These are phyloP conservation scores for Noctuana brunneofusca DNA, from an alignment of 2,888 invertebrate species.

Conservation along the genomic window DNA sequence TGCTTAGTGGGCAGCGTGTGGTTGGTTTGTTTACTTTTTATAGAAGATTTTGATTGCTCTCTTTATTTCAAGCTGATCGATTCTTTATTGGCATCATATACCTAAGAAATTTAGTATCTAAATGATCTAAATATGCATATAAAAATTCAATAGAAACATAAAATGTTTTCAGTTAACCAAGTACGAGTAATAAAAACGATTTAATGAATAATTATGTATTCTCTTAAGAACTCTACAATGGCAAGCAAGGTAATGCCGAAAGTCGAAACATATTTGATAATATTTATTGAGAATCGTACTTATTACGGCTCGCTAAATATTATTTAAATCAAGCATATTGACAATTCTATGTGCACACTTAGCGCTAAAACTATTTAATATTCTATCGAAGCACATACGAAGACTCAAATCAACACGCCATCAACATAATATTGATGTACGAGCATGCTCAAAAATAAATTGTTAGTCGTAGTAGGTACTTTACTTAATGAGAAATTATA, in stretches of 20 bases:
- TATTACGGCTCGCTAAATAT: not conserved
- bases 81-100: too few species aligned
- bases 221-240: not conserved
- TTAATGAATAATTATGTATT: too few species aligned
- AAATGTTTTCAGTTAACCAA: not conserved
- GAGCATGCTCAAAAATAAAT: slow-evolving; percentile 14
- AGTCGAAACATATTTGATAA: too few species aligned
- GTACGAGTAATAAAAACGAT: not conserved
- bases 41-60: not conserved
- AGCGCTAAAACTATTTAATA: slow-evolving; percentile 20
- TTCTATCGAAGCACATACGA: slow-evolving; percentile 19
- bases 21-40: slow-evolving; percentile 13
- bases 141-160: too few species aligned
- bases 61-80: not conserved
- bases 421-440: slow-evolving; percentile 14
- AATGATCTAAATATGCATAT: too few species aligned
- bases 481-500: slow-evolving; percentile 16
- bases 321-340: slow-evolving; percentile 8
- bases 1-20: slow-evolving; percentile 28
- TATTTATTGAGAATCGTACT: not conserved
- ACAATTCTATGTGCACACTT: slow-evolving; percentile 13
- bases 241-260: not conserved
- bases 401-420: slow-evolving; percentile 27
- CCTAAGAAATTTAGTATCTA: too few species aligned
- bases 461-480: not conserved